Evolutionary conservation across 2,888 invertebrate genomes (phyloP).

Genomic region (Torymus tubicola): DNA sequence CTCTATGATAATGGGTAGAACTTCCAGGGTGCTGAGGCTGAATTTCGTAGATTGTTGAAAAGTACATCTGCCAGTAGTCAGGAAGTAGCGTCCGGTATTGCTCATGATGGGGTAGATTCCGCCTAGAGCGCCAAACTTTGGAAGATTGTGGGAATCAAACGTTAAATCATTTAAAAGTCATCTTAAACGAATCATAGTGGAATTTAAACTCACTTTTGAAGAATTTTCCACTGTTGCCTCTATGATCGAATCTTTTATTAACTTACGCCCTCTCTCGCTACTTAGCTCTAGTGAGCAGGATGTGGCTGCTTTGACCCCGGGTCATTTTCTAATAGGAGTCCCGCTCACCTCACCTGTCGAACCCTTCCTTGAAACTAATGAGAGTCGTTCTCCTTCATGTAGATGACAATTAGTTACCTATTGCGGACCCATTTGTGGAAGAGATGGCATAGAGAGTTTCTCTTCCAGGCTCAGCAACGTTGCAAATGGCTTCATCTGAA

Average conservation of each 20-base stretch:
- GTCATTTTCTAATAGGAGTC: constrained; percentile 10
- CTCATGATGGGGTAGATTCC: not conserved
- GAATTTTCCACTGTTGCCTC: not conserved
- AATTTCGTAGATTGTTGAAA: too few relatives aligned
- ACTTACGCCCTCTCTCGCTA: not conserved
- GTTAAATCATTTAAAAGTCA: not conserved
- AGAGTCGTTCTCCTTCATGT: not conserved
- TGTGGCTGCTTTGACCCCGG: not conserved
- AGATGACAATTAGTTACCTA: not conserved
- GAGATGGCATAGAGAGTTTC: not conserved
- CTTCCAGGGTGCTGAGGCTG: too few relatives aligned
- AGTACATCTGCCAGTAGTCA: too few relatives aligned
- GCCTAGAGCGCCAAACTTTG: not conserved
- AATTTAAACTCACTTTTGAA: not conserved
- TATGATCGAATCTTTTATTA: not conserved
- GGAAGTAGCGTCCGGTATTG: too few relatives aligned
- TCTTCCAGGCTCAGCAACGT: not conserved
- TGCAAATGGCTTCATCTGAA: constrained; percentile 1
- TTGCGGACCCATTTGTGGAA: not conserved
- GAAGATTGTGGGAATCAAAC: constrained; percentile 1
- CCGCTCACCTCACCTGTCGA: not conserved
- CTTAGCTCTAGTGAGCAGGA: not conserved
- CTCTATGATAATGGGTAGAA: too few relatives aligned
- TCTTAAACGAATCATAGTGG: not conserved
- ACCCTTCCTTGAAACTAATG: not conserved